Conservation (phyloP, 2,113 vertebrate genomes). For the Corynorhinus townsendii region DNA sequence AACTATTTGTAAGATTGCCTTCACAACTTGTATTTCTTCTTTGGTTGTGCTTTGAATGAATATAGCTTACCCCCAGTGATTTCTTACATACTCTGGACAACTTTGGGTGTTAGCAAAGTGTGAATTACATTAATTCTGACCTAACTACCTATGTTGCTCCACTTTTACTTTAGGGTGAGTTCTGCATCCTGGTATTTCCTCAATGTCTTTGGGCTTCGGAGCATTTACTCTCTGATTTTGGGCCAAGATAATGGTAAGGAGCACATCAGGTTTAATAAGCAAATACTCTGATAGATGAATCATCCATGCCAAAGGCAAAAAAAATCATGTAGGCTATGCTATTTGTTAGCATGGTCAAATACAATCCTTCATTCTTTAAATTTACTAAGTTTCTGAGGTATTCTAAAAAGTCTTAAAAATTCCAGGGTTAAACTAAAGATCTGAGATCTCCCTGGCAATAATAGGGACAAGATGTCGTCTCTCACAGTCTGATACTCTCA, state of each 20-base stretch:
- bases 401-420: neutral
- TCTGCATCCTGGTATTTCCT: slow-evolving; percentile 99
- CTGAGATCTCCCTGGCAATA: neutral
- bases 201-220: slow-evolving; percentile 98
- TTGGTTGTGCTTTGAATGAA: neutral
- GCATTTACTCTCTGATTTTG: slow-evolving; percentile 98
- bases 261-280: neutral
- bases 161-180: slow-evolving; percentile 89
- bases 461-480: neutral
- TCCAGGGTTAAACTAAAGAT: neutral
- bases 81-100: neutral
- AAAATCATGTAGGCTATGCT: neutral
- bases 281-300: neutral
- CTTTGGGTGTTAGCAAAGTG: neutral
- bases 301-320: neutral
- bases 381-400: neutral
- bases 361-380: neutral
- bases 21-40: neutral
- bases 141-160: neutral
- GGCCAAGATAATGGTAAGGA: slow-evolving; percentile 97
- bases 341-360: neutral
- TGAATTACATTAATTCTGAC: neutral
- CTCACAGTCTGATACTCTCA: neutral
- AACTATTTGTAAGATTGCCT: neutral
- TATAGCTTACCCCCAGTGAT: neutral